Percentiles rank a stretch among this genome's conserved stretches.
Evolutionary conservation across 1,140 invertebrate species (phyloP).

Genomic region (Temnothorax nylanderi): DNA sequence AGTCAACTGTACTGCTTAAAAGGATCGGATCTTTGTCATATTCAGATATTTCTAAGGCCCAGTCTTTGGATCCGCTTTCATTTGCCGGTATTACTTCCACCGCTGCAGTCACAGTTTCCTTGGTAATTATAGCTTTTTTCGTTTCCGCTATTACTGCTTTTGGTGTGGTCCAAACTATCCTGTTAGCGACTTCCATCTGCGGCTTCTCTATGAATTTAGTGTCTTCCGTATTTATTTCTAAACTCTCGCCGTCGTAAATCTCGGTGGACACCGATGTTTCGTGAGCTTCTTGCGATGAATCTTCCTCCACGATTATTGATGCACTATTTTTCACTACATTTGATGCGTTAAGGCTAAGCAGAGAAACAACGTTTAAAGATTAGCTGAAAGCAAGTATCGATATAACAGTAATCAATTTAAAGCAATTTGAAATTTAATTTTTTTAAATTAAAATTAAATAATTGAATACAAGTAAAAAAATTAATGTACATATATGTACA

Average conservation of each 20-base stretch:
- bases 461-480: no score
- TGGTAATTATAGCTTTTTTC: constrained; percentile 6
- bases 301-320: constrained; percentile 57
- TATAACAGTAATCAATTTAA: not conserved
- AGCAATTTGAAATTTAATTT: not conserved
- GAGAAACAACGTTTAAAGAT: not conserved
- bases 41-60: constrained; percentile 20
- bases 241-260: constrained; percentile 69
- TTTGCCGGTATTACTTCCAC: not conserved
- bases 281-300: constrained; percentile 68
- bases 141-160: constrained; percentile 19
- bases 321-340: constrained; percentile 49
- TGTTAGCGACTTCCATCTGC: constrained; percentile 68
- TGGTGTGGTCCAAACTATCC: constrained; percentile 78
- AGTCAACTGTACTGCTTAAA: constrained; percentile 6
- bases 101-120: constrained; percentile 42
- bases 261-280: constrained; percentile 75
- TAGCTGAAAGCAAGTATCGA: not conserved
- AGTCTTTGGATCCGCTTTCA: not conserved
- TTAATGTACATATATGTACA: no score
- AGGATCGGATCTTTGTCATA: constrained; percentile 12
- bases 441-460: not conserved
- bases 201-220: constrained; percentile 57
- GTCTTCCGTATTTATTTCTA: constrained; percentile 66
- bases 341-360: not conserved